Evolutionary conservation across 2,888 invertebrate species (phyloP), one percentile per base, ranked within the genome.

Genomic region (Drosophila siamana): DNA sequence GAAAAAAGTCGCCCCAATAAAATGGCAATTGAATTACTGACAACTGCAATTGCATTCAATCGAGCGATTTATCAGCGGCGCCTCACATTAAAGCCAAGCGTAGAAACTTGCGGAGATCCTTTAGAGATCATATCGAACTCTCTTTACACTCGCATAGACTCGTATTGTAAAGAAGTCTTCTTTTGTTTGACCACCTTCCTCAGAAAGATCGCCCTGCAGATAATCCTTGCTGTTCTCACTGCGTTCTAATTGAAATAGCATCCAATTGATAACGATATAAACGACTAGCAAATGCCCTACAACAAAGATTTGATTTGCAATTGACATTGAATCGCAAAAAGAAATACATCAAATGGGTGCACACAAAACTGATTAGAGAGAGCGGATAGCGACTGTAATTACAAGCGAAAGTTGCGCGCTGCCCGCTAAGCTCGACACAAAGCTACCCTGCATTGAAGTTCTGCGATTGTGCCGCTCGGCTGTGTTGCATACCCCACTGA

Each of bases 1-100:
- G 7, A 59, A 64, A 59, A 64, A 55, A 48, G 36, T 7, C 48
- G 61, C 55, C 68, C 65, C 69, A 69, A 74, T 69, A 68, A 81
- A 79, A 66, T 70, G 59, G 54, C 74, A 79, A 85, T 79, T 74
- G 79, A 81, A 79, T 77, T 69, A 73, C 76, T 68, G 66, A 73
- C 78, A 76, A 72, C 79, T 71, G 64, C 64, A 79, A 79, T 63
- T 67, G 70, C 66, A 61, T 62, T 48, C 46, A 60, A 68, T 66
- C 66, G 46, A 46, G 33, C 56, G 56, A 54, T 64, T 65, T 78
- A 63, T 67, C 75, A 56, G 52, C 38, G 4, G 4, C 30, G 9
- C 9, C 30, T 11, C 19, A 50, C 56, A 64, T 64, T 75, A 57
- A 30, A 30, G n/a, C 11, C 4, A 1, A 30, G 30, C 11, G 3